Conservation (phyloP, 2,113 vertebrate species). For the Pedionomus torquatus region DNA sequence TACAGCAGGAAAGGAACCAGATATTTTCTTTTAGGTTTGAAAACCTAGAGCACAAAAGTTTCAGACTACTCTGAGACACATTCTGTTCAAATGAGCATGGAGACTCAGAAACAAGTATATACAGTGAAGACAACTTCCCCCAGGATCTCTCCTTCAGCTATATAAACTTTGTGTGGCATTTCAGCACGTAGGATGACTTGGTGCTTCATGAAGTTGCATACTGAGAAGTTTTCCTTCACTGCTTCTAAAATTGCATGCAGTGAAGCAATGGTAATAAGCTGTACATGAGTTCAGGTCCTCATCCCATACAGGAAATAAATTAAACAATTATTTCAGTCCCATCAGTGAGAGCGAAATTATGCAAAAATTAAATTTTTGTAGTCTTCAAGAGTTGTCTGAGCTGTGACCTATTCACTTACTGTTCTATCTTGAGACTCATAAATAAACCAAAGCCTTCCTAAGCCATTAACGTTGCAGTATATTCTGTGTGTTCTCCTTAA, state of each 20-base stretch:
- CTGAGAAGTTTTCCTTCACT: not conserved
- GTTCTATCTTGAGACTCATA: not conserved
- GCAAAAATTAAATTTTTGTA: not conserved
- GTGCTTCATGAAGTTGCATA: not conserved
- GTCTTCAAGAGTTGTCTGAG: not conserved
- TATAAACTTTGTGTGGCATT: rapidly evolving
- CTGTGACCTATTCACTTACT: not conserved
- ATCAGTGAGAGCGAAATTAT: not conserved
- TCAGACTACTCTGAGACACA: not conserved
- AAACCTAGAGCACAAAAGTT: not conserved
- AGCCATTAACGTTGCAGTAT: not conserved
- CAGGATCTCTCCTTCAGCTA: not conserved
- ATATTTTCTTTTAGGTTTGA: not conserved
- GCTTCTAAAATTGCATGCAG: not conserved
- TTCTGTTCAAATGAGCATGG: not conserved
- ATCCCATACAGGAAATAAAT: not conserved
- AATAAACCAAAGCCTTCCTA: not conserved
- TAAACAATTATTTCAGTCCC: not conserved
- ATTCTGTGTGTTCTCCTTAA: not conserved
- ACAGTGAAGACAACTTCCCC: not conserved
- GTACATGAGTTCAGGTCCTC: not conserved
- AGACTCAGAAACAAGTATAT: not conserved
- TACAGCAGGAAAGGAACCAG: not conserved
- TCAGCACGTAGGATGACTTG: not conserved
- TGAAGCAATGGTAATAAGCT: not conserved